Conservation (phyloP, 1,140 invertebrate genomes). For the Drosophila pachea region DNA sequence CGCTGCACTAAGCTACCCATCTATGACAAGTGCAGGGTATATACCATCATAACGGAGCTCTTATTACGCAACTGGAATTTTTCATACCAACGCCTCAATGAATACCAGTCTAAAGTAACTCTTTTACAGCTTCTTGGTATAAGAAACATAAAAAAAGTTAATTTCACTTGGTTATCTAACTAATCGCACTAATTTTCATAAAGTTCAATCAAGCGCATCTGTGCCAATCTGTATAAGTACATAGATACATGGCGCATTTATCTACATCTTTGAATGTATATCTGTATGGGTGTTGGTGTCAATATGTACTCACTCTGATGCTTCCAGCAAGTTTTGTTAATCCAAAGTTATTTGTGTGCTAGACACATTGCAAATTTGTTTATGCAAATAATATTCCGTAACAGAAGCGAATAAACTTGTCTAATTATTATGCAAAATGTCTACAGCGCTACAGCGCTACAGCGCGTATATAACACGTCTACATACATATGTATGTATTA, state of each 20-base stretch:
- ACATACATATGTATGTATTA: background rate
- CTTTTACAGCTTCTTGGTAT: too few species aligned
- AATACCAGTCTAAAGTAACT: background rate
- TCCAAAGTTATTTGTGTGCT: constrained; percentile 7
- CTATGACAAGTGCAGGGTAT: background rate
- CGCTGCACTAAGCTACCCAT: too few species aligned
- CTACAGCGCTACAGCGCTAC: constrained; percentile 1
- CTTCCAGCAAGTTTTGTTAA: constrained; percentile 5
- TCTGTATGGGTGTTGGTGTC: background rate
- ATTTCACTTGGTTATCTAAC: background rate
- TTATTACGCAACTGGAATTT: background rate
- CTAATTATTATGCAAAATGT: constrained; percentile 25
- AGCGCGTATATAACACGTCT: background rate
- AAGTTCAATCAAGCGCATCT: background rate
- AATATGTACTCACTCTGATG: background rate
- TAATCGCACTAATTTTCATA: background rate
- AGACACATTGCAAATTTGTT: constrained; percentile 12
- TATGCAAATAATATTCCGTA: constrained; percentile 18
- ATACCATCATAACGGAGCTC: too few species aligned
- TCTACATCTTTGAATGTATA: background rate
- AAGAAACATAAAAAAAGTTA: background rate
- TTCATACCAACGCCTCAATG: background rate
- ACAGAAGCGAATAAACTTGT: constrained; percentile 6
- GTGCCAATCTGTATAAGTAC: background rate
- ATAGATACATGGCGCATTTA: background rate